phyloP scores from a whole-genome alignment of 2,113 vertebrate species.

The Pelusios castaneus region DNA sequence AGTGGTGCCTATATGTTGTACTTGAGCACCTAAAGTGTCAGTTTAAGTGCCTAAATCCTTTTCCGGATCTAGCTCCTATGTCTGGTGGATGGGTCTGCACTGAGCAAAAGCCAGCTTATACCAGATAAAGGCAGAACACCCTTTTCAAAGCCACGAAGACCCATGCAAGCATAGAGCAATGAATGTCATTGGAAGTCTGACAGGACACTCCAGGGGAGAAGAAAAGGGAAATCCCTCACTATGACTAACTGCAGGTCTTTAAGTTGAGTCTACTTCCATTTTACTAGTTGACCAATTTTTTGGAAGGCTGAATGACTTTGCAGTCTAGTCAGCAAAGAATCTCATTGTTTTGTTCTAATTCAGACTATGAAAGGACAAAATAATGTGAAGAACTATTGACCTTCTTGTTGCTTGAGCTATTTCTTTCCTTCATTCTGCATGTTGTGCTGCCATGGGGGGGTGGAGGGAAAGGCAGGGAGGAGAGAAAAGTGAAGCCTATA shows the following conservation, averaged over 20 bases:
- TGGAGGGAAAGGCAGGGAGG: neutral
- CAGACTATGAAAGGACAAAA: neutral
- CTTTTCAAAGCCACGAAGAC: neutral
- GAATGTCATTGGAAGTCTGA: neutral
- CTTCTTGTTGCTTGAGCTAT: neutral
- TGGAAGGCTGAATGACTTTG: neutral
- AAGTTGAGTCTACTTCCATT: neutral
- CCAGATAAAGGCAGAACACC: neutral
- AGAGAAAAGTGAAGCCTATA: neutral
- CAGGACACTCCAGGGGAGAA: neutral
- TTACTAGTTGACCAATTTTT: neutral
- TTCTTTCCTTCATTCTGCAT: constrained; percentile 10
- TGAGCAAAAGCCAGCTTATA: neutral
- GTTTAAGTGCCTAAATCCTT: neutral
- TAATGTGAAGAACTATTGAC: neutral
- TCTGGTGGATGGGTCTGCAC: neutral
- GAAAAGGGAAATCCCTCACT: neutral
- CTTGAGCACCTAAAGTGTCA: neutral
- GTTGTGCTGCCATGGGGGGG: neutral
- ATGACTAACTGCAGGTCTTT: neutral
- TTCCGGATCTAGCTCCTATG: neutral
- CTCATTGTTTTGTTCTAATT: neutral
- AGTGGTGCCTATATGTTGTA: neutral
- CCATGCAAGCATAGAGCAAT: neutral
- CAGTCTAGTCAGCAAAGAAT: neutral